Base-by-base conservation (phyloP, 2,888 invertebrate genomes). In the Callimorpha dominula region DNA sequence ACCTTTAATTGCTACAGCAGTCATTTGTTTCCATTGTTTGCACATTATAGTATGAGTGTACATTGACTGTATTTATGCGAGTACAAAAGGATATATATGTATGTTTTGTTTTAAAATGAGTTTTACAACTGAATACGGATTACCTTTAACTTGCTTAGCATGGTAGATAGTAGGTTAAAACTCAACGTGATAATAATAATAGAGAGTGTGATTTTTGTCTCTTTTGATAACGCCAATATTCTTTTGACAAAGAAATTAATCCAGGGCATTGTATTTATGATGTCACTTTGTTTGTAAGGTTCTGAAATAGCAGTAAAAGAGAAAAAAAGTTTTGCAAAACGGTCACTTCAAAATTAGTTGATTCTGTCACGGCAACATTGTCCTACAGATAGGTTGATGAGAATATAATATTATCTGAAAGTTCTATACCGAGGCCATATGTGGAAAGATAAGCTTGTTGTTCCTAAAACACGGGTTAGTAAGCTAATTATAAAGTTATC, bases 1-100 rank as follows among this genome's bases (percentile, higher is more conserved):
- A 43, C 49, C 68, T 46, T 67, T 68, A 43, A 17, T 72, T 70
- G 68, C 12, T 70, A 70, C 71, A 67, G 54, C 43, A 20, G 12
- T 49, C 65, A 60, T 49, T 12, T 57, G 70, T 72, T 69, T 70
- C 57, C 65, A 71, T 64, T 66, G 42, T 54, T 43, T 52, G 17
- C 20, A 57, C 57, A 57, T 57, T 57, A 31, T 4, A 31, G 20
- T 31, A 57, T 20, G 57, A 57, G 12, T 20, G 20, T 20, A 57
- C 57, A 20, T 20, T 57, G 20, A 57, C n/a, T 57, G n/a, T 57
- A n/a, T 52, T 52, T n/a, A 52, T 17, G 8, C 8, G 14, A 1
- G 1, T 52, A n/a, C 17, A 31, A 31, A 31, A 31, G 31, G 31
- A 46, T 9, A 46, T 46, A 46, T 46, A 46, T 1, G 43, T 46